These are phyloP conservation scores for Itoplectis maculator DNA, from an alignment of 2,888 invertebrate genomes.

Conservation along the genomic window DNA sequence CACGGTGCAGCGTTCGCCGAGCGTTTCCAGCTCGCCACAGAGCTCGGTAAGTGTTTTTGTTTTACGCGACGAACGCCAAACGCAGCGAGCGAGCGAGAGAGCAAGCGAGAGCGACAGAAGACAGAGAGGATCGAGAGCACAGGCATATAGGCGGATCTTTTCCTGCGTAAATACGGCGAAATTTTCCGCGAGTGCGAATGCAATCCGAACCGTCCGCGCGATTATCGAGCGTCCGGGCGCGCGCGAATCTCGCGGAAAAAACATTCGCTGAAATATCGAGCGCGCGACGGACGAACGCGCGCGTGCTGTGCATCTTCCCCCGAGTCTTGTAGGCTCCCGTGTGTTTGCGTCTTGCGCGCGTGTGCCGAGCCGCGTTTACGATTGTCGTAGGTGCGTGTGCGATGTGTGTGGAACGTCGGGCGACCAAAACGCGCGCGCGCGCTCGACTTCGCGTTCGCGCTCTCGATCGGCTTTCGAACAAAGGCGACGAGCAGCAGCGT, in stretches of 20 bases:
- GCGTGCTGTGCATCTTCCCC: constrained; percentile 16
- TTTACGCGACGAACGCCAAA: constrained; percentile 7
- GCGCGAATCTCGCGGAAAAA: neutral
- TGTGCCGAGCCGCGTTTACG: constrained; percentile 22
- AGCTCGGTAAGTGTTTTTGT: constrained; percentile 85
- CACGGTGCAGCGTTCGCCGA: constrained; percentile 90
- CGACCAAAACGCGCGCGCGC: neutral
- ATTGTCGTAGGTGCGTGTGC: constrained; percentile 35
- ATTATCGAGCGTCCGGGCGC: constrained; percentile 3
- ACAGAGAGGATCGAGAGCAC: too few relatives aligned
- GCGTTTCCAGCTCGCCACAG: constrained; percentile 88
- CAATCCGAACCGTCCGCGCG: neutral
- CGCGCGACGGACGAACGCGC: constrained; percentile 50
- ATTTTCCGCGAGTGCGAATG: neutral
- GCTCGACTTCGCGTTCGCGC: constrained; percentile 7
- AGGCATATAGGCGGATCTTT: neutral
- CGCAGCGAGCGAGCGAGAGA: neutral
- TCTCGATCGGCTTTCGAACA: constrained; percentile 42
- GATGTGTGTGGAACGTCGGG: neutral
- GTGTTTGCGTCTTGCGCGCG: neutral
- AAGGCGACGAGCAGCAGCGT: constrained; percentile 15
- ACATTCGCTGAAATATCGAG: constrained; percentile 12
- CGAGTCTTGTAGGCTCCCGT: neutral
- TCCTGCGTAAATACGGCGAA: neutral
- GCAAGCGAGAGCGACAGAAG: too few relatives aligned